Evolutionary conservation across 2,797 vertebrate species (phyloP), one percentile per base, ranked within the genome.

Genomic region (Malacoraja senta): DNA sequence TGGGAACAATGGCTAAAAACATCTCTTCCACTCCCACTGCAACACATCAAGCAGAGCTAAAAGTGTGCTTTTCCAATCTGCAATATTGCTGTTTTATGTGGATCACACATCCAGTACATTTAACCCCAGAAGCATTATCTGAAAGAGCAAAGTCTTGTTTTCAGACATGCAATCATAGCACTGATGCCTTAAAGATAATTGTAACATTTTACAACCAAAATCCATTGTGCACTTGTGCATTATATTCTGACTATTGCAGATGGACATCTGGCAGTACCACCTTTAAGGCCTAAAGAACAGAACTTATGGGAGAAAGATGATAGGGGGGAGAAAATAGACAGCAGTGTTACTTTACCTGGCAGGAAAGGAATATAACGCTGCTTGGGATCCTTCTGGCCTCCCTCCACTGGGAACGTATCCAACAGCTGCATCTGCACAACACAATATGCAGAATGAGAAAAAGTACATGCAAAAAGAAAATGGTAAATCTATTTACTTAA

Each of bases 331-430:
- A 12, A 72, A 76, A 58, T 71, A 24, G 29, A 53, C 38, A 29
- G 24, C 12, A 15, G n/a, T 35, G 81, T 44, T 58, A 0, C 90
- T 96, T 95, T 95, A 99, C 99, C 99, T 96, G 99, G 99, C 76
- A 99, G 96, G 93, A 99, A 99, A 12, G 99, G 99, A 93, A 99
- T 99, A 94, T 99, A 99, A 94, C 99, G 96, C 71, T 99, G 98
- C 94, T 99, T 99, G 0, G 99, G 99, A 94, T 99, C 99, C 95
- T 99, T 99, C 96, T 99, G 99, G 91, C 99, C 99, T 95, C 99
- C 99, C 96, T 99, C 98, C 97, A 98, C 98, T 0, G 99, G 99
- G 95, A 99, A 99, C 96, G 99, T 99, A 96, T 99, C 99, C 97
- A 99, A 96, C 96, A 99, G 97, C 96, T 99, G 99, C 99, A 99